These are phyloP conservation scores for Whitmania pigra DNA, from an alignment of 1,140 invertebrate genomes.

Conservation along the genomic window DNA sequence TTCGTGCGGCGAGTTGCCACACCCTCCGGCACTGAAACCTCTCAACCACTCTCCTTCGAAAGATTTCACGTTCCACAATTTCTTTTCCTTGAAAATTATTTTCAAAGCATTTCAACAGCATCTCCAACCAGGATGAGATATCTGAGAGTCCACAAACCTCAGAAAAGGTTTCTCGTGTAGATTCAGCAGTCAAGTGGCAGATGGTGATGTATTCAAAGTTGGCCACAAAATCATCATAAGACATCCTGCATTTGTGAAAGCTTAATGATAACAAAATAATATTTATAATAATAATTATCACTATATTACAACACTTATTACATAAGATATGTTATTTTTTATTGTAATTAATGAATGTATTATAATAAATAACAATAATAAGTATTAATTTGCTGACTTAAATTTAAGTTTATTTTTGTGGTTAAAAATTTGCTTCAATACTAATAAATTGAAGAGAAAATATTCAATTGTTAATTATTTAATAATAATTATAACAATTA, in stretches of 20 bases:
- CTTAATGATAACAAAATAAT: too few relatives aligned
- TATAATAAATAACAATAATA: too few relatives aligned
- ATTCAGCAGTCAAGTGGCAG: constrained; percentile 36
- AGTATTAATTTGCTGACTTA: too few relatives aligned
- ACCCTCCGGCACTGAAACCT: constrained; percentile 39
- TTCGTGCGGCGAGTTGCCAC: constrained; percentile 36
- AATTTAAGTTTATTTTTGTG: too few relatives aligned
- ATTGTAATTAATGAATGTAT: too few relatives aligned
- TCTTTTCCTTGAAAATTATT: constrained; percentile 28
- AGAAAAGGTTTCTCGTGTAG: constrained; percentile 19
- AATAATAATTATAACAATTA: too few relatives aligned
- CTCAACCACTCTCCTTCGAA: constrained; percentile 37
- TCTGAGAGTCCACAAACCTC: neutral
- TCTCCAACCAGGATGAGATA: neutral
- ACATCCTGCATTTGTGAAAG: constrained; percentile 31
- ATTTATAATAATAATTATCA: too few relatives aligned
- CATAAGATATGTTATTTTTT: too few relatives aligned
- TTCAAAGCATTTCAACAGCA: neutral
- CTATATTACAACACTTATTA: too few relatives aligned
- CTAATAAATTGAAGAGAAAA: too few relatives aligned
- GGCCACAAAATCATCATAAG: constrained; percentile 32
- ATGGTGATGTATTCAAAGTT: constrained; percentile 37
- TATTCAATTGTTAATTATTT: too few relatives aligned
- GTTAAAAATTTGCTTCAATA: too few relatives aligned
- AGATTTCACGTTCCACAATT: constrained; percentile 34